These are phyloP conservation scores for Crocuta crocuta DNA, from an alignment of 2,113 vertebrate genomes.

Conservation along the genomic window DNA sequence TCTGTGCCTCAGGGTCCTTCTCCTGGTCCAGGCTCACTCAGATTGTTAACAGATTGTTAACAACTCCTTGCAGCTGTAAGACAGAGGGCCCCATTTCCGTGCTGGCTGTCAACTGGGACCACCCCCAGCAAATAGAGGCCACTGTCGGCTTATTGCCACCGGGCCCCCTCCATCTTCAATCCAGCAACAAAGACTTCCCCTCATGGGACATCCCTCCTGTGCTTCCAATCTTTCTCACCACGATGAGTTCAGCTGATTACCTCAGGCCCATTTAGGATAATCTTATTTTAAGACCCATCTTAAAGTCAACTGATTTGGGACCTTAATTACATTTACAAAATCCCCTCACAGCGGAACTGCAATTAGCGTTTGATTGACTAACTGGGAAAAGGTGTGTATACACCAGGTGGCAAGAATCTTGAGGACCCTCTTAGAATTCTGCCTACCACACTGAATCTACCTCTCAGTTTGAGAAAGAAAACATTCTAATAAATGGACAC, in stretches of 20 bases:
- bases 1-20: neutral
- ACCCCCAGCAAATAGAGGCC: neutral
- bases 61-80: neutral
- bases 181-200: neutral
- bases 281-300: neutral
- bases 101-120: neutral
- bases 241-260: neutral
- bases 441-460: neutral
- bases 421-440: neutral
- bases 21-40: neutral
- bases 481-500: neutral
- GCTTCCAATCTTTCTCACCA: neutral
- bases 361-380: neutral
- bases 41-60: neutral
- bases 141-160: neutral
- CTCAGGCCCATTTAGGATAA: neutral
- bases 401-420: neutral
- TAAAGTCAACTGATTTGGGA: neutral
- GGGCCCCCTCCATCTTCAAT: neutral
- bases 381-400: neutral
- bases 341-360: neutral
- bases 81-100: neutral
- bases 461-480: neutral
- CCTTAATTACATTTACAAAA: slow-evolving; percentile 39
- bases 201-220: neutral